Percentiles rank a stretch among this genome's conserved stretches.
Conservation (phyloP, 2,888 invertebrate genomes). For the Escarpia spicata region DNA sequence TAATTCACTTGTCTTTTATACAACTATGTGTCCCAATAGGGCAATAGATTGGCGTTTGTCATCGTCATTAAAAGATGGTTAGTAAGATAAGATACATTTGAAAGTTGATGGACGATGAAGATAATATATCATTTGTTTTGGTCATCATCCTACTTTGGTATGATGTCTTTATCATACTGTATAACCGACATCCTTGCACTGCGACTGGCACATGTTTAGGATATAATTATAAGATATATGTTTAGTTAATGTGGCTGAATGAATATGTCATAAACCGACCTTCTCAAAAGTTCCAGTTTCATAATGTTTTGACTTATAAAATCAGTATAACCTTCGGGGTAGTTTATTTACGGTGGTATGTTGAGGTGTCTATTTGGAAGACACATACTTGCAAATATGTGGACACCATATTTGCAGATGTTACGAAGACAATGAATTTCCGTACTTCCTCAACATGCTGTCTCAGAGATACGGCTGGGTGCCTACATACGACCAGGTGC, state of each 20-base stretch:
- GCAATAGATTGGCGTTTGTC: too few relatives aligned
- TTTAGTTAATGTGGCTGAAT: background rate
- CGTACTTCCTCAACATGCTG: conserved; percentile 60
- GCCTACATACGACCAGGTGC: conserved; percentile 50
- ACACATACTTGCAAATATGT: background rate
- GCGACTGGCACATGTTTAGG: background rate
- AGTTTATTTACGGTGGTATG: too few relatives aligned
- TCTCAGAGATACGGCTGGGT: conserved; percentile 62
- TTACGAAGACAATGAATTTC: conserved; percentile 50
- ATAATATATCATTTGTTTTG: background rate
- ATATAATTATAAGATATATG: too few relatives aligned
- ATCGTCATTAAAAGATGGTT: too few relatives aligned
- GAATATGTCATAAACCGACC: background rate
- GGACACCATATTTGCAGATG: conserved; percentile 18
- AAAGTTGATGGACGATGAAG: background rate
- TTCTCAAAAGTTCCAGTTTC: background rate
- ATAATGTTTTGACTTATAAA: background rate
- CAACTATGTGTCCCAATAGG: background rate
- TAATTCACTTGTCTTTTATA: background rate
- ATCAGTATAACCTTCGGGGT: background rate
- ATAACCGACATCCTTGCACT: background rate
- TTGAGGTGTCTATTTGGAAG: background rate
- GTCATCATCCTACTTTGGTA: background rate
- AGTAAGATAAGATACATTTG: background rate
- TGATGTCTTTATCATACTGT: background rate